Evolutionary conservation across 2,797 vertebrate species (phyloP), one percentile per base, ranked within the genome.

Genomic region (Lagocephalus sceleratus): DNA sequence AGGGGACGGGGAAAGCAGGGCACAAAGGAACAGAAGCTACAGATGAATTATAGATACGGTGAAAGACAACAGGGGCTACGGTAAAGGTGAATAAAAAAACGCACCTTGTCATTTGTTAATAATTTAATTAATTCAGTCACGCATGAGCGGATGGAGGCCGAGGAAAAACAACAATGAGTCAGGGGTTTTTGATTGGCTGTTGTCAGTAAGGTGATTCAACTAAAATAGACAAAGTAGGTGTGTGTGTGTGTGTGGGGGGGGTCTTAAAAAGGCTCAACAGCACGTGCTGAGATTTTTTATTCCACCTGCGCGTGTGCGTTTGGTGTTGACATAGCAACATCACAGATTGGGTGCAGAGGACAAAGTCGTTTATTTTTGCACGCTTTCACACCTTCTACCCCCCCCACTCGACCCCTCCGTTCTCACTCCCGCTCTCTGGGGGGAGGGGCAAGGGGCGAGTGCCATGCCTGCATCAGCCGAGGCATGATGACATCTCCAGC

Each of bases 401-500:
- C 51, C 63, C 52, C 56, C 53, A 26, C 1, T 72, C 51, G 26
- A 29, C 44, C 22, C 3, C 35, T 23, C 6, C 20, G 60, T 25
- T 25, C 45, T 22, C 19, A 15, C 39, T 26, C 60, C 38, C 42
- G 26, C 42, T 64, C 63, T 60, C 65, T 39, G 51, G 42, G 42
- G 76, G 81, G 76, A 82, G 80, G 73, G 62, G 75, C 78, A 85
- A 82, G 78, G 83, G 83, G 78, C 69, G 76, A 71, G 71, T 80
- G 69, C 81, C 72, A 78, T 62, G 71, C 88, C 81, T 86, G 86
- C 88, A 89, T 90, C 89, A 89, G 90, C 79, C 88, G 60, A 79
- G 85, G 85, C 82, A 83, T 78, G 79, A 90, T 87, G 90, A 91
- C 86, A 89, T 90, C 79, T 76, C 79, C 89, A 78, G 82, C 79